Evolutionary conservation across 2,888 invertebrate genomes (phyloP).

Genomic region (Drosophila trichaetosa): DNA sequence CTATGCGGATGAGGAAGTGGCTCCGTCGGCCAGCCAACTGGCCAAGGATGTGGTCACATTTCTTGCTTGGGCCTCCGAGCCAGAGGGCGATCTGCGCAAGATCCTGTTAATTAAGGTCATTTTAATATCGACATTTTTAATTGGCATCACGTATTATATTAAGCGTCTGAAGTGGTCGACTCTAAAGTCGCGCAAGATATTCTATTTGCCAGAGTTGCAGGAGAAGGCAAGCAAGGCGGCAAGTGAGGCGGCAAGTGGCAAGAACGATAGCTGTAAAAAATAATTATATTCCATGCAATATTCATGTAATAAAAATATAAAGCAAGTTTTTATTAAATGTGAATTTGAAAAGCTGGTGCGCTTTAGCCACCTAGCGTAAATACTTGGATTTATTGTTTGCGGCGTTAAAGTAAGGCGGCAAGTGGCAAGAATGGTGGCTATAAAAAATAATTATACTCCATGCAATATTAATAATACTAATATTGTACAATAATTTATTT

Average conservation of each 20-base stretch:
- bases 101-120: slow-evolving; percentile 91
- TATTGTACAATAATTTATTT: neutral
- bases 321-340: neutral
- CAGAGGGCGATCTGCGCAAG: slow-evolving; percentile 95
- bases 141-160: slow-evolving; percentile 89
- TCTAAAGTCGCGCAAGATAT: slow-evolving; percentile 93
- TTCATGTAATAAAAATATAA: slow-evolving; percentile 1
- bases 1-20: slow-evolving; percentile 93
- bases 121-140: slow-evolving; percentile 88
- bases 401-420: slow-evolving; percentile 1
- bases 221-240: slow-evolving; percentile 23
- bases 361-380: neutral
- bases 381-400: neutral
- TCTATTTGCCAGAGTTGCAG: slow-evolving; percentile 88
- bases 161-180: slow-evolving; percentile 95
- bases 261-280: slow-evolving; percentile 7
- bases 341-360: neutral
- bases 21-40: slow-evolving; percentile 95
- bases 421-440: slow-evolving; percentile 2
- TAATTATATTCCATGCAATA: slow-evolving; percentile 6
- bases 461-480: neutral
- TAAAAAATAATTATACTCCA: slow-evolving; percentile 12
- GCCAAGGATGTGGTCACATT: slow-evolving; percentile 98
- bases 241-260: slow-evolving; percentile 3
- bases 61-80: slow-evolving; percentile 96